phyloP scores from a whole-genome alignment of 2,888 invertebrate species.

The Lepidochitona cinerea region DNA sequence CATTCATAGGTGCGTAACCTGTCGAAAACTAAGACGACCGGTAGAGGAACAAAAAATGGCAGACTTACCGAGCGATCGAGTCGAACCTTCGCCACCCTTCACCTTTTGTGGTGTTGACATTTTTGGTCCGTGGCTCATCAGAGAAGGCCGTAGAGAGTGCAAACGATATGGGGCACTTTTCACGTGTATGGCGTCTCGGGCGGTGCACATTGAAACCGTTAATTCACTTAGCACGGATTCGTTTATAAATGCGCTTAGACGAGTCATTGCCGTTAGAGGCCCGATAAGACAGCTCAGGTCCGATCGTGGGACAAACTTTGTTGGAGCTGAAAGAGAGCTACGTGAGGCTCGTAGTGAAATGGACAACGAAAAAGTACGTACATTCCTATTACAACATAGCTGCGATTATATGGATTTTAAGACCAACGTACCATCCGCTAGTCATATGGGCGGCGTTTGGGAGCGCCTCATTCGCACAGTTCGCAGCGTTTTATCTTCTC shows the following conservation, averaged over 20 bases:
- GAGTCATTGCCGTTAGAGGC: constrained; percentile 35
- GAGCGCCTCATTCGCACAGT: constrained; percentile 44
- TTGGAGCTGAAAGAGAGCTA: constrained; percentile 32
- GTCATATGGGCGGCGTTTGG: constrained; percentile 48
- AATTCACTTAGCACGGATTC: constrained; percentile 34
- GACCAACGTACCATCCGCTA: constrained; percentile 39
- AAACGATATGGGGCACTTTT: constrained; percentile 62
- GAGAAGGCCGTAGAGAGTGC: constrained; percentile 40
- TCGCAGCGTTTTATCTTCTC: constrained; percentile 25
- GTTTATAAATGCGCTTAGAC: constrained; percentile 34
- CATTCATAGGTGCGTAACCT: constrained; percentile 51
- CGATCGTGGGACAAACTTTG: constrained; percentile 35
- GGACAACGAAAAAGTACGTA: constrained; percentile 14
- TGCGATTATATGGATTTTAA: constrained; percentile 29
- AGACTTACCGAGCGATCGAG: constrained; percentile 56
- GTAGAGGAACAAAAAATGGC: constrained; percentile 55
- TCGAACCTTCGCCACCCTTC: constrained; percentile 52
- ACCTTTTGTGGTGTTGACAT: constrained; percentile 59
- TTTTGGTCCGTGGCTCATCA: constrained; percentile 56
- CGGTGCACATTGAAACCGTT: constrained; percentile 50
- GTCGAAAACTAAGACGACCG: constrained; percentile 41
- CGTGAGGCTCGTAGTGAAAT: constrained; percentile 13
- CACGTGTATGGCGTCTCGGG: constrained; percentile 55
- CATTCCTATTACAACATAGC: constrained; percentile 16
- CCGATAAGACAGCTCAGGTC: constrained; percentile 27